A percentile compares a stretch with the other conserved stretches of the same genome.
These are phyloP conservation scores for Eugnorisma glareosa DNA, from an alignment of 2,888 invertebrate genomes.

Conservation along the genomic window DNA sequence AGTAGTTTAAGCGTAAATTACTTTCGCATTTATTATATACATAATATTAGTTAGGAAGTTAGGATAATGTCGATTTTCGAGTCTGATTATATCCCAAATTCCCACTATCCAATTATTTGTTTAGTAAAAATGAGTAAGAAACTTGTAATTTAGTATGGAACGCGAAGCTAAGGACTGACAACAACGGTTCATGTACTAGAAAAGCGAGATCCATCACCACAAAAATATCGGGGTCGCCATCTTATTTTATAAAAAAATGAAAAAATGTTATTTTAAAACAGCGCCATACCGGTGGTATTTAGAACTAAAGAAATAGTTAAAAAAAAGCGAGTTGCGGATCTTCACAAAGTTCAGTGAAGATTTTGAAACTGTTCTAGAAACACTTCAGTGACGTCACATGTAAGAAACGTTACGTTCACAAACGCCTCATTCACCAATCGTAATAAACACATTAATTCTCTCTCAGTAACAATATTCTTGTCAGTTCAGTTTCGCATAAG, in stretches of 20 bases:
- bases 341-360: not conserved
- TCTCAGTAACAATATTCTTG: constrained; percentile 63
- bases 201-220: not conserved
- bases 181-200: not conserved
- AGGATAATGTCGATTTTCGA: not conserved
- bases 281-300: not conserved
- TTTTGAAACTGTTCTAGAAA: not conserved
- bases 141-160: not conserved
- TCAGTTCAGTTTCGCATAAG: constrained; percentile 65
- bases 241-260: not conserved
- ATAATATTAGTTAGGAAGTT: no score
- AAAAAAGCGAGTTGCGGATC: not conserved
- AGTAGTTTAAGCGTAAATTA: no score
- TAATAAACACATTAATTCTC: constrained; percentile 60
- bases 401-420: constrained; percentile 50
- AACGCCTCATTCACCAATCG: constrained; percentile 27
- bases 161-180: not conserved
- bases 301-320: constrained; percentile 9
- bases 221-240: not conserved
- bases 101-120: not conserved
- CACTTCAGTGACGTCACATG: constrained; percentile 2
- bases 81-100: not conserved
- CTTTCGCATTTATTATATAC: no score
- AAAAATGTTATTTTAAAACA: not conserved
- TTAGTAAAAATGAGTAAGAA: not conserved